A percentile compares a stretch with the other conserved stretches of the same genome.
Conservation (phyloP, 2,113 vertebrate species). For the Prietella phreatophila region DNA sequence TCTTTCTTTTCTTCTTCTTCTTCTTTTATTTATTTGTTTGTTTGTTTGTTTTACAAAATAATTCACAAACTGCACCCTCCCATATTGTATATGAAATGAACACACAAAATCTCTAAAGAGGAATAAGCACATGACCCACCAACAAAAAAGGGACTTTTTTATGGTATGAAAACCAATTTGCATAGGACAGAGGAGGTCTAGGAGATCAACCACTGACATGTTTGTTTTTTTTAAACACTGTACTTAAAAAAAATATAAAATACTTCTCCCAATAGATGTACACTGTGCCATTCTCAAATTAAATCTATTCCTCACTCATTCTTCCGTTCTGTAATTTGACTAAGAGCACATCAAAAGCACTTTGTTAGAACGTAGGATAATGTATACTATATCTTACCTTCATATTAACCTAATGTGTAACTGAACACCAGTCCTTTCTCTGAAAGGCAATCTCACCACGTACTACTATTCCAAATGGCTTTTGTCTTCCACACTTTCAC, state of each 20-base stretch:
- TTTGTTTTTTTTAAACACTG: background rate
- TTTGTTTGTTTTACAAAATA: background rate
- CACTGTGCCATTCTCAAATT: background rate
- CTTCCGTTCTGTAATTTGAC: constrained; percentile 33
- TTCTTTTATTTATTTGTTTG: background rate
- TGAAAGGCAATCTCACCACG: constrained; percentile 33
- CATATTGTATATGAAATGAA: background rate
- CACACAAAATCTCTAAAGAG: background rate
- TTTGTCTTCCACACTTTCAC: constrained; percentile 18
- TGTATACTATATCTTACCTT: constrained; percentile 31
- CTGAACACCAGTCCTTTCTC: constrained; percentile 41
- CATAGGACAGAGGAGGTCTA: background rate
- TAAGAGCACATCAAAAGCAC: constrained; percentile 47
- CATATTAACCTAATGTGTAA: constrained; percentile 54
- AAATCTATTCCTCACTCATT: constrained; percentile 1
- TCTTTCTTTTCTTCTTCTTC: too few species aligned
- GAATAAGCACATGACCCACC: background rate
- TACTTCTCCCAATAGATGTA: background rate
- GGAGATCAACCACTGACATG: background rate
- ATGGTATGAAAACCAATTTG: too few species aligned
- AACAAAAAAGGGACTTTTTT: background rate
- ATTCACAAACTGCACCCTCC: background rate
- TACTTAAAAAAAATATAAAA: background rate
- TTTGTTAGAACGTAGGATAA: constrained; percentile 24
- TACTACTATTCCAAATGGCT: constrained; percentile 18